phyloP scores from a whole-genome alignment of 2,113 vertebrate genomes.

The Indicator indicator region DNA sequence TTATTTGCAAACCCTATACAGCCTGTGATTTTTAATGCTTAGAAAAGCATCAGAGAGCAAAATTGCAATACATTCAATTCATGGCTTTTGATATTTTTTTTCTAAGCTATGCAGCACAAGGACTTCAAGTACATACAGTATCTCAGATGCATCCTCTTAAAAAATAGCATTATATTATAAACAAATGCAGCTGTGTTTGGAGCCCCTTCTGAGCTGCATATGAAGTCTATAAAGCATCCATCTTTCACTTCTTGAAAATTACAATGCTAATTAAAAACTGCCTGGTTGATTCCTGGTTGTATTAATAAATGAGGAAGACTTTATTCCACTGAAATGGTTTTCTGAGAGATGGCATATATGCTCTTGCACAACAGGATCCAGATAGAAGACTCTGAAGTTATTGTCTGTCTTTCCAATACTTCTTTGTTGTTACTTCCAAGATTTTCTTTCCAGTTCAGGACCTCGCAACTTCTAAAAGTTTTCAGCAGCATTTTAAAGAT shows the following conservation, averaged over 20 bases:
- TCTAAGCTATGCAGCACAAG: constrained; percentile 56
- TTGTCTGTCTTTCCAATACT: constrained; percentile 42
- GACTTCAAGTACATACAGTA: constrained; percentile 63
- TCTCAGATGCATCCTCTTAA: constrained; percentile 61
- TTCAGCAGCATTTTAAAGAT: constrained; percentile 68
- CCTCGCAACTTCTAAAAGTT: constrained; percentile 67
- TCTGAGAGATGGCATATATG: constrained; percentile 29
- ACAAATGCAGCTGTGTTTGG: constrained; percentile 15
- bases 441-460: constrained; percentile 56
- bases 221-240: constrained; percentile 65
- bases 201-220: constrained; percentile 74
- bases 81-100: constrained; percentile 74
- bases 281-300: constrained; percentile 6
- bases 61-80: constrained; percentile 74
- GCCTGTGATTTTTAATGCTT: constrained; percentile 52
- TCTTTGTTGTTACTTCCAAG: constrained; percentile 71
- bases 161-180: constrained; percentile 61
- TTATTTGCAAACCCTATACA: constrained; percentile 75
- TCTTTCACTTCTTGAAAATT: constrained; percentile 56
- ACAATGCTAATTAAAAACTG: constrained; percentile 60
- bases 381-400: constrained; percentile 35
- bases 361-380: constrained; percentile 37
- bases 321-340: constrained; percentile 38
- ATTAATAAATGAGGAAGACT: constrained; percentile 51
- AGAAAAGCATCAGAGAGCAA: constrained; percentile 69